These are phyloP conservation scores for Standfussiana lucernea DNA, from an alignment of 2,888 invertebrate species.

Conservation along the genomic window DNA sequence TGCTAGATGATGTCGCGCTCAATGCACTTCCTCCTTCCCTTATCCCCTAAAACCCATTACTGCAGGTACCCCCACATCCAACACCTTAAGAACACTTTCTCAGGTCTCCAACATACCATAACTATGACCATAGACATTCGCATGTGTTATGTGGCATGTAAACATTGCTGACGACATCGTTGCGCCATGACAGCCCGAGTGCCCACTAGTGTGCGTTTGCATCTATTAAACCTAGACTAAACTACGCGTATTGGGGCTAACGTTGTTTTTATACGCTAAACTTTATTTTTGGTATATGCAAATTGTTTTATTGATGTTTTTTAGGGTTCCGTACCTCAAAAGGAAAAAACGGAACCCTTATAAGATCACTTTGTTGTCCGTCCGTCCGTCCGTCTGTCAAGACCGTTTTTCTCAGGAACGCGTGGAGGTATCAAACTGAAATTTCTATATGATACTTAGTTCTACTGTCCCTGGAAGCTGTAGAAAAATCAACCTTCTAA, in stretches of 20 bases:
- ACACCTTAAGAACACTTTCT: constrained; percentile 14
- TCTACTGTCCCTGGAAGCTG: too few species aligned
- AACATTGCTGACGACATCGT: constrained; percentile 35
- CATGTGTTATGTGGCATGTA: constrained; percentile 8
- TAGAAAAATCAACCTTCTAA: too few species aligned
- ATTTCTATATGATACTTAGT: too few species aligned
- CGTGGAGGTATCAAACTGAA: too few species aligned
- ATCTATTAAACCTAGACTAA: constrained; percentile 41
- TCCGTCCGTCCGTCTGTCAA: too few species aligned
- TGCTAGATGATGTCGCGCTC: not conserved
- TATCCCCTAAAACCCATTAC: not conserved
- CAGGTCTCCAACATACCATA: not conserved
- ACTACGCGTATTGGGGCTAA: constrained; percentile 19
- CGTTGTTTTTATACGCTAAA: constrained; percentile 43
- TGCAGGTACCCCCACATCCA: not conserved
- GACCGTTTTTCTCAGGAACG: too few species aligned
- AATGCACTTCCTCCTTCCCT: not conserved
- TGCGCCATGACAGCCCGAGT: constrained; percentile 9
- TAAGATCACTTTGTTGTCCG: too few species aligned
- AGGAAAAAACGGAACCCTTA: too few species aligned
- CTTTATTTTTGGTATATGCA: constrained; percentile 24
- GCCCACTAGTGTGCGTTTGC: constrained; percentile 9
- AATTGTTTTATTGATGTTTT: constrained; percentile 31
- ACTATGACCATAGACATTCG: constrained; percentile 8
- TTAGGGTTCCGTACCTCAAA: too few species aligned